Evolutionary conservation across 2,797 vertebrate genomes (phyloP), one percentile per base, ranked within the genome.

Genomic region (Mallotus villosus): DNA sequence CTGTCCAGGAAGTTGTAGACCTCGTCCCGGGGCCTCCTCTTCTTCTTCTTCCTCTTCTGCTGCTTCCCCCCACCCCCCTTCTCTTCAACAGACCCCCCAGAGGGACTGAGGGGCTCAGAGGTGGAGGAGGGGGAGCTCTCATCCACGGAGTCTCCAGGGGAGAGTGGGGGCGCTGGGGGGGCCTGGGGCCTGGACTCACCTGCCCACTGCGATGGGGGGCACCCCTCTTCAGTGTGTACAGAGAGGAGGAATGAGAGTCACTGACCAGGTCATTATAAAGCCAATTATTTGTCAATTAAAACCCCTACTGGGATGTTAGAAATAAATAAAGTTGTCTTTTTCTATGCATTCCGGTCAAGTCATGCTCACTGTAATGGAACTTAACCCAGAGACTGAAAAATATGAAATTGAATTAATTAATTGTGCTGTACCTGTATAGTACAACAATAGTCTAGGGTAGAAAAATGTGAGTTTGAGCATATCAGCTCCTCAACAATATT

Each of bases 41-140:
- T 93, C 86, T 93, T 93, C 88, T 92, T 92, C 85, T 87, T 90
- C 34, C 87, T 90, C 51, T 90, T 91, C 83, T 93, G 92, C 79
- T 92, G 90, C 66, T 86, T 85, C 76, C 85, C 91, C 0, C 74
- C 84, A 76, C 87, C 85, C 57, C 65, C 82, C 76, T 85, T 86
- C 80, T 92, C 90, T n/a, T 82, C 78, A 0, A 71, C 64, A 17
- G 74, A 74, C 12, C 61, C 57, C 9, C 77, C 74, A 55, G 71
- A 73, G 1, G 86, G 88, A 72, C 87, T 90, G 80, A 88, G 83
- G 79, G 85, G 84, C 68, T 92, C 87, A 1, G 89, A 90, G 81
- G 82, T 75, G 72, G 91, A 91, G 72, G 91, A 91, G 84, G 87
- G 66, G 82, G 87, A 90, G 90, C 84, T 90, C 86, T 91, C 89